Evolutionary conservation across 2,888 invertebrate species (phyloP).

Genomic region (Aplocera efformata): DNA sequence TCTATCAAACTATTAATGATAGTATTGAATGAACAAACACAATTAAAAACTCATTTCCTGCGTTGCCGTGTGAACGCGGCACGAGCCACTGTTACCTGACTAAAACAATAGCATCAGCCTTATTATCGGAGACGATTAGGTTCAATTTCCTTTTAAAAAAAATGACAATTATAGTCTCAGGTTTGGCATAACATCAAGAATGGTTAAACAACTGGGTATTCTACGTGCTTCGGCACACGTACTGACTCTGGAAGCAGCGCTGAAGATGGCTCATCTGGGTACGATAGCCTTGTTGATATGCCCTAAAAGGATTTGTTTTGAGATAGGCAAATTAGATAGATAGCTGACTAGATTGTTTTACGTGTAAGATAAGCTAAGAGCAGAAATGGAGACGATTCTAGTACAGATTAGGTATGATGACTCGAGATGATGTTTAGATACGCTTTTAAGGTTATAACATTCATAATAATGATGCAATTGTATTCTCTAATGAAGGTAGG

Average conservation of each 20-base stretch:
- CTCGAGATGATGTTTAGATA: too few species aligned
- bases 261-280: neutral
- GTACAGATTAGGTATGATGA: too few species aligned
- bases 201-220: conserved; percentile 22
- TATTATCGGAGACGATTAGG: conserved; percentile 11
- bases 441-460: too few species aligned
- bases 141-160: conserved; percentile 17
- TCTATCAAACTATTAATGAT: neutral
- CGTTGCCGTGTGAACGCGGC: conserved; percentile 17
- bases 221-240: conserved; percentile 26
- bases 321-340: too few species aligned
- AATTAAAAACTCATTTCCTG: conserved; percentile 9
- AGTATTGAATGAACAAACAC: conserved; percentile 7
- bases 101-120: conserved; percentile 14
- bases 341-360: too few species aligned
- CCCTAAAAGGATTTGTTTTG: conserved; percentile 5
- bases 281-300: conserved; percentile 6
- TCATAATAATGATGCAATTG: too few species aligned
- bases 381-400: too few species aligned
- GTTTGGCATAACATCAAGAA: conserved; percentile 25
- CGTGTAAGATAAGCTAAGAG: too few species aligned
- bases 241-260: conserved; percentile 5
- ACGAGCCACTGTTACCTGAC: conserved; percentile 14
- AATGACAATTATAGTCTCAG: conserved; percentile 20
- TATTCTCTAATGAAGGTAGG: too few species aligned